Conservation (phyloP, 2,888 invertebrate genomes). For the Drosophila pseudotalamancana region DNA sequence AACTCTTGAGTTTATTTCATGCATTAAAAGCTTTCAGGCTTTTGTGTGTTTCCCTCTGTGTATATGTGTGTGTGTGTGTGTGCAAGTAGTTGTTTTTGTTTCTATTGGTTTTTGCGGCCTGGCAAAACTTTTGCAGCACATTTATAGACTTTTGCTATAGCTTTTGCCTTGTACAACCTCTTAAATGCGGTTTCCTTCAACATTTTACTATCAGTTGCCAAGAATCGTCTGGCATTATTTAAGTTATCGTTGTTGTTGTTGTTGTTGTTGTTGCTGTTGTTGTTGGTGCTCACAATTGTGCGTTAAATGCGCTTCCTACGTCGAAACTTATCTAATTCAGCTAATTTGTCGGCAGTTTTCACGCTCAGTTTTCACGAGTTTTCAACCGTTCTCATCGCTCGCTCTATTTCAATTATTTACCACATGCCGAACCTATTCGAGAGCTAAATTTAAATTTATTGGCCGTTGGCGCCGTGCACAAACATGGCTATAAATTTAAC, state of each 20-base stretch:
- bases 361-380: conserved; percentile 34
- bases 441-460: conserved; percentile 66
- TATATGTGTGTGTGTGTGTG: conserved; percentile 18
- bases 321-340: conserved; percentile 52
- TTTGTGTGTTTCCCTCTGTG: conserved; percentile 11
- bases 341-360: conserved; percentile 60
- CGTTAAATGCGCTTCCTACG: conserved; percentile 52
- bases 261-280: conserved; percentile 12
- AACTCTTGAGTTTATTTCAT: conserved; percentile 64
- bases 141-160: conserved; percentile 50
- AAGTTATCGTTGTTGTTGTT: conserved; percentile 35
- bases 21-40: conserved; percentile 72
- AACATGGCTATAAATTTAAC: conserved; percentile 69
- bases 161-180: conserved; percentile 7
- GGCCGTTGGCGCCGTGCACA: conserved; percentile 57
- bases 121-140: conserved; percentile 56
- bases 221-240: conserved; percentile 56
- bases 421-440: conserved; percentile 13
- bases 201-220: conserved; percentile 51
- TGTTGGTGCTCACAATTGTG: conserved; percentile 43
- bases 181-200: conserved; percentile 43
- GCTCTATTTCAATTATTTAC: conserved; percentile 54
- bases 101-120: conserved; percentile 62
- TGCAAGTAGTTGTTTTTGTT: conserved; percentile 33
- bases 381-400: neutral